Evolutionary conservation across 2,113 vertebrate species (phyloP).

Genomic region (Pachypanchax playfairii): DNA sequence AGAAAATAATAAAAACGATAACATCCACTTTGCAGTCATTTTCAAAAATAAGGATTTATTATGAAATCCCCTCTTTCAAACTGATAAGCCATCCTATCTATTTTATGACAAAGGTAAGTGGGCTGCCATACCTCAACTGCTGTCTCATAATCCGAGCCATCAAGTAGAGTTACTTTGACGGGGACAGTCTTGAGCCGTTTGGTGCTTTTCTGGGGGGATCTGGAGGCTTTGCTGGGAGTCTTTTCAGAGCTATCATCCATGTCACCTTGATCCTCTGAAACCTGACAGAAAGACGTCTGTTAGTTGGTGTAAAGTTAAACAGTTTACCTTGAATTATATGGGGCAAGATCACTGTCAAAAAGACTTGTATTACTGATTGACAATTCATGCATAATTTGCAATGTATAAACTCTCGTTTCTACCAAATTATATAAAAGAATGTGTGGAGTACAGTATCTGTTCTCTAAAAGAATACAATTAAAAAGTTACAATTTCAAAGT

Average conservation of each 20-base stretch:
- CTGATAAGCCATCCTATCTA: not conserved
- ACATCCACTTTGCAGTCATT: not conserved
- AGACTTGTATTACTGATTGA: too few species aligned
- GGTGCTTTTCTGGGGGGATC: conserved; percentile 91
- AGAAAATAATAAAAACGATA: not conserved
- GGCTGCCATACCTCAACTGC: conserved; percentile 89
- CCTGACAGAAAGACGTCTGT: conserved; percentile 61
- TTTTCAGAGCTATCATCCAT: conserved; percentile 91
- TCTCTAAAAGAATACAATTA: too few species aligned
- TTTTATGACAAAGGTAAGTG: not conserved
- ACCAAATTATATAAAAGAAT: too few species aligned
- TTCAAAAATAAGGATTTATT: not conserved
- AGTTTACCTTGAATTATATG: not conserved
- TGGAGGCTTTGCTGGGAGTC: conserved; percentile 95
- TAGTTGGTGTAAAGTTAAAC: not conserved
- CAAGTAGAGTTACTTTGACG: conserved; percentile 91
- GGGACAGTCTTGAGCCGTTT: conserved; percentile 91
- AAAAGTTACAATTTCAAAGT: too few species aligned
- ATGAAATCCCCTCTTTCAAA: not conserved
- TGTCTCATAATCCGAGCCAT: conserved; percentile 90
- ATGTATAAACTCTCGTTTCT: too few species aligned
- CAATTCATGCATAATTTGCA: too few species aligned
- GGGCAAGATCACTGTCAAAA: too few species aligned
- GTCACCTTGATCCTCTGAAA: conserved; percentile 85
- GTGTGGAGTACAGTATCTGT: too few species aligned